Percentiles rank a stretch among this genome's conserved stretches.
Conservation (phyloP, 1,140 invertebrate species). For the Dysdera silvatica region DNA sequence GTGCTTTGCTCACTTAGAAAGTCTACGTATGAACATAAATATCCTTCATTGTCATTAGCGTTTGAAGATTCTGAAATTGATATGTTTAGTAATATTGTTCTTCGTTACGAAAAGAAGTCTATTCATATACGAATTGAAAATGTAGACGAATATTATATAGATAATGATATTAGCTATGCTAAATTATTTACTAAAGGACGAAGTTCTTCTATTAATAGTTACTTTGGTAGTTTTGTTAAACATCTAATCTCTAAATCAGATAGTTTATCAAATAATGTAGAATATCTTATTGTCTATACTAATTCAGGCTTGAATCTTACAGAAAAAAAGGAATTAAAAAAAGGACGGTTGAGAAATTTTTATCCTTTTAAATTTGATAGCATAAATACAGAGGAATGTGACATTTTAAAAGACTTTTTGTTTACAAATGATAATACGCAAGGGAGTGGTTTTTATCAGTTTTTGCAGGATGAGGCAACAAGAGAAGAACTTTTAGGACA, state of each 20-base stretch:
- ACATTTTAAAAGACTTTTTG: constrained; percentile 16
- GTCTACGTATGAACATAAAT: constrained; percentile 14
- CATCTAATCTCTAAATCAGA: constrained; percentile 10
- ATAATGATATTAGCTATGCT: background rate
- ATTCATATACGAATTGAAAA: constrained; percentile 13
- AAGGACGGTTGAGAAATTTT: background rate
- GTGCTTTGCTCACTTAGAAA: constrained; percentile 13
- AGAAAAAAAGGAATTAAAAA: constrained; percentile 9
- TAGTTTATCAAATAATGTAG: background rate
- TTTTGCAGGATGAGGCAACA: constrained; percentile 10
- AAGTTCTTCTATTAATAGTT: constrained; percentile 10
- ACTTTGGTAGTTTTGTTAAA: constrained; percentile 15
- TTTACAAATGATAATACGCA: background rate
- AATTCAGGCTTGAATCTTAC: constrained; percentile 5
- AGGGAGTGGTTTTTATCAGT: background rate
- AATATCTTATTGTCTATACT: constrained; percentile 10
- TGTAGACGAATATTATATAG: constrained; percentile 5
- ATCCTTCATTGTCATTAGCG: background rate
- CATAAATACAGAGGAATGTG: constrained; percentile 8
- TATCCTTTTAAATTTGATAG: constrained; percentile 11
- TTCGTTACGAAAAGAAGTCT: constrained; percentile 3
- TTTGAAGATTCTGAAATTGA: constrained; percentile 8
- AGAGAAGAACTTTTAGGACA: constrained; percentile 2
- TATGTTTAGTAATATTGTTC: constrained; percentile 6
- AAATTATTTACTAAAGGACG: constrained; percentile 10